Evolutionary conservation across 2,797 vertebrate genomes (phyloP), one percentile per base, ranked within the genome.

Genomic region (Poeciliopsis gracilis): DNA sequence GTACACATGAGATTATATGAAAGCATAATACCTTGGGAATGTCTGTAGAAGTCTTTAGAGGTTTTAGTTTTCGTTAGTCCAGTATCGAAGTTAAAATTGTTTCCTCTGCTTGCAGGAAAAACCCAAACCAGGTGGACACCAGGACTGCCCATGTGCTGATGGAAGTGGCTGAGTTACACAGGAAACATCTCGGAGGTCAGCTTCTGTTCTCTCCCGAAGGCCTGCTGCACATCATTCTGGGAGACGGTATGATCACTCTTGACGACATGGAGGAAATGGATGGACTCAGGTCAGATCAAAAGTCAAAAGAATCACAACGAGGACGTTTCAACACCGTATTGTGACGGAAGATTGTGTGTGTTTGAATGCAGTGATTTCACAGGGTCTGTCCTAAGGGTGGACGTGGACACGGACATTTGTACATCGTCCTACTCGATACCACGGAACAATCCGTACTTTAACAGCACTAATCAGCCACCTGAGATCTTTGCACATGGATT

Each of bases 261-360:
- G 98, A 99, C 49, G 97, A 99, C 87, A 99, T 99, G 98, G 98
- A 99, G 86, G 98, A 99, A 90, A 99, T 99, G 98, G 98, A 99
- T 36, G 98, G 98, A 67, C 95, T 99, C 87, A 99, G 98, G 98
- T 99, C 95, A 93, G 95, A 70, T 73, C 63, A n/a, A 69, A 78
- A 4, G 45, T 83, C 80, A 85, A 73, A 77, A 49, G 46, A 70
- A 49, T 84, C 4, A 2, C 25, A 30, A 25, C 66, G 45, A 30
- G 63, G 38, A 61, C 38, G n/a, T 73, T 67, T 2, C 0, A 36
- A 4, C 72, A 57, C 61, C 75, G 33, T 82, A 80, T 87, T 86
- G 73, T 82, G 36, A 70, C 67, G 0, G 38, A 28, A 8, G 41
- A 28, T 45, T 83, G 63, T 90, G 80, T 89, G 72, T 88, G 12